Evolutionary conservation across 2,888 invertebrate species (phyloP).

Genomic region (Shargacucullia verbasci): DNA sequence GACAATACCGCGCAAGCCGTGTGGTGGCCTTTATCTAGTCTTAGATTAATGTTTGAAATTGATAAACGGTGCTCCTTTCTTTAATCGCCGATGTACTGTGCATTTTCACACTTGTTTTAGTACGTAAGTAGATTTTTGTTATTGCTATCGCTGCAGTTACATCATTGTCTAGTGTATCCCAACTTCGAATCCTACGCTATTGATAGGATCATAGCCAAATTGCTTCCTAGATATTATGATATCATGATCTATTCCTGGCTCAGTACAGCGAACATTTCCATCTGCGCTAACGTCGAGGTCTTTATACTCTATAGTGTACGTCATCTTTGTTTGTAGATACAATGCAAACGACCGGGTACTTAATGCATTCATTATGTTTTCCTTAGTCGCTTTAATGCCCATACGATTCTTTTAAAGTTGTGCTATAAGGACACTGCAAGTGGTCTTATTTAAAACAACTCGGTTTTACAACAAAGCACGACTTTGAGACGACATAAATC

Average conservation of each 20-base stretch:
- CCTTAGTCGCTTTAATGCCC: slow-evolving; percentile 64
- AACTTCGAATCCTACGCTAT: slow-evolving; percentile 58
- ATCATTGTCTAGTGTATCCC: slow-evolving; percentile 45
- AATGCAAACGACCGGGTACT: slow-evolving; percentile 63
- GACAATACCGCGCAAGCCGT: slow-evolving; percentile 78
- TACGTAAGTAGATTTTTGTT: slow-evolving; percentile 18
- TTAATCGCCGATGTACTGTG: slow-evolving; percentile 51
- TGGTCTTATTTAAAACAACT: slow-evolving; percentile 82
- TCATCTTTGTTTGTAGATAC: slow-evolving; percentile 70
- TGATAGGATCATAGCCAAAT: slow-evolving; percentile 68
- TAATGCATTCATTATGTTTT: slow-evolving; percentile 73
- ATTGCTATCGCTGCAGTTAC: slow-evolving; percentile 27
- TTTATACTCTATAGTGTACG: slow-evolving; percentile 71
- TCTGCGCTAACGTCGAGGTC: slow-evolving; percentile 74
- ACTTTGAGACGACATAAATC: slow-evolving; percentile 78
- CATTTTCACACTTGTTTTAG: slow-evolving; percentile 44
- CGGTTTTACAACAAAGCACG: slow-evolving; percentile 73
- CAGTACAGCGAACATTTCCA: slow-evolving; percentile 71
- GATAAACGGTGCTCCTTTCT: slow-evolving; percentile 73
- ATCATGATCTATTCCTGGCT: slow-evolving; percentile 83
- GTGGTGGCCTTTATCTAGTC: slow-evolving; percentile 86
- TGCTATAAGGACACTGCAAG: slow-evolving; percentile 81
- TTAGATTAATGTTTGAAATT: slow-evolving; percentile 85
- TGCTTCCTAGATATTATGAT: slow-evolving; percentile 77
- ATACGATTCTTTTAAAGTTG: slow-evolving; percentile 66